Conservation (phyloP, 2,113 vertebrate genomes). For the Bubo blakistoni region DNA sequence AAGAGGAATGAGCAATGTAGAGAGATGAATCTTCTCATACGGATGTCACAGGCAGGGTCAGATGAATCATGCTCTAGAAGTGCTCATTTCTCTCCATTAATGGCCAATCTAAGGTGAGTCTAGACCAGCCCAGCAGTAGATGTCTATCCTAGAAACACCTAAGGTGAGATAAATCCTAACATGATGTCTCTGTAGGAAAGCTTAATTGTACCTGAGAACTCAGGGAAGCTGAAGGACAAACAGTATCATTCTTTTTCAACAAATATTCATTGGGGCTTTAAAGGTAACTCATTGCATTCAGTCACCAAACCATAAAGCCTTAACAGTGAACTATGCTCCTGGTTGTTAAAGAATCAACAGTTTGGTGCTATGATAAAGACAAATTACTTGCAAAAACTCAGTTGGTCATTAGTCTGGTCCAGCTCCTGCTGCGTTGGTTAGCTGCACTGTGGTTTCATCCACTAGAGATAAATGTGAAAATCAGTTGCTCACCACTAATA, state of each 20-base stretch:
- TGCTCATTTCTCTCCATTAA: background rate
- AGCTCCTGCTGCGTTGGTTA: background rate
- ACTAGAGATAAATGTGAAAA: background rate
- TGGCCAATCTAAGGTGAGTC: background rate
- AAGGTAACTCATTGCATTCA: background rate
- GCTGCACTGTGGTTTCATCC: background rate
- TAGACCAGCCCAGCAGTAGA: constrained; percentile 9
- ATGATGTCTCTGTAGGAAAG: background rate
- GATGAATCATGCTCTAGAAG: background rate
- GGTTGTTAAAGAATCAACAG: background rate
- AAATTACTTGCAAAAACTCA: background rate
- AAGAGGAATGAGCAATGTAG: background rate
- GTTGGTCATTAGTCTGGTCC: background rate
- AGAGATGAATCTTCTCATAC: background rate
- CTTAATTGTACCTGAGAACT: background rate
- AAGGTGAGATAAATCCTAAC: background rate
- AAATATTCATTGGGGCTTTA: background rate
- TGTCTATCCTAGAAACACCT: background rate
- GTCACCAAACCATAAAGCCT: background rate
- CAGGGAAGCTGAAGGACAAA: background rate
- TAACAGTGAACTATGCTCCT: background rate
- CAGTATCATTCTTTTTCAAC: background rate
- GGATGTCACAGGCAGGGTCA: background rate
- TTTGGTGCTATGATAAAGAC: background rate
- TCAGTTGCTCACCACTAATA: background rate